Base-by-base conservation (phyloP, 92 coral and sea anemone species). In the Virgularia gustaviana region DNA sequence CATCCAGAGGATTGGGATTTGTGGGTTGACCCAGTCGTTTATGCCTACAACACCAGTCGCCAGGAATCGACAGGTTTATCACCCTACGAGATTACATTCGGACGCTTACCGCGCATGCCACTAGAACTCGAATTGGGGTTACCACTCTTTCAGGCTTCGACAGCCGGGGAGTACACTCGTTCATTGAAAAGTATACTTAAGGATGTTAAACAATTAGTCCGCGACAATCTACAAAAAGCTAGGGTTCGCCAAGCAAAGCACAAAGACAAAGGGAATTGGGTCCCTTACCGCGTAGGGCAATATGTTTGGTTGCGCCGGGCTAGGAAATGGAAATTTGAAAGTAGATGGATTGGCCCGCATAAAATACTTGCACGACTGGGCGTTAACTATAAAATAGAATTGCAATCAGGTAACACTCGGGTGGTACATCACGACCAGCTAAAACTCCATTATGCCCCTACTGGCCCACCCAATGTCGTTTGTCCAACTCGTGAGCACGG, bases 1-100 rank as follows among this genome's bases (percentile, higher is more conserved):
- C 83, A 32, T 11, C 3, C 33, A 9, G 78, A 71, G 13, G 78
- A 71, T 19, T 71, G 83, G 83, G 83, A 79, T 29, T n/a, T 57
- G 8, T 79, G 78, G 78, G 3, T 70, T 0, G 83, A 58, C 24
- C 9, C 71, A 7, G 83, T 70, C 0, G 78, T 71, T 11, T 79
- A 70, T 18, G 83, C 83, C 0, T 79, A 79, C 49, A 70, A 71
- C 27, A 57, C 78, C 8, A 79, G 83, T 33, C 33, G 63, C 1
- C 83, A 70, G 7, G 83, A 79, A 31, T 79, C 78, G 10, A 6
- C 37, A 0, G 72, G 72, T 1, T 2, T 64, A 3, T 58, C 78
- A 2, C 73, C 78, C 6, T 79, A 70, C 35, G 63, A 70, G 30
- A 37, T 79, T 0, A 72, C 71, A 1, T 79, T 79, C 45, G 83